phyloP scores from a whole-genome alignment of 2,113 vertebrate genomes.

The Cryptoleucopteryx plumbea region DNA sequence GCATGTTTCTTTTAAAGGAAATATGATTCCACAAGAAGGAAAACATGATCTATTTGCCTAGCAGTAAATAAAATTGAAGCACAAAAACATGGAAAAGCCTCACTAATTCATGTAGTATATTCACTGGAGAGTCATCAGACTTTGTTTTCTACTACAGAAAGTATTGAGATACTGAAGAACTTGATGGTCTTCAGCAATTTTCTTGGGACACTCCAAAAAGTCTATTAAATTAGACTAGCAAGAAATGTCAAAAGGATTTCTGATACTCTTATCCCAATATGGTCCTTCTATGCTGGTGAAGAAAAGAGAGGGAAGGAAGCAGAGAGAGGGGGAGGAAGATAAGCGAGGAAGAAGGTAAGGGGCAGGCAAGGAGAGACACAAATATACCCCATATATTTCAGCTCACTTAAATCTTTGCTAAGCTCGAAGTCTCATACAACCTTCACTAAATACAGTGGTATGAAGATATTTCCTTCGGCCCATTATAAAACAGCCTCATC shows the following conservation, averaged over 20 bases:
- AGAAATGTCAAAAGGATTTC: background rate
- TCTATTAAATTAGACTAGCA: background rate
- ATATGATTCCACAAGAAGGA: background rate
- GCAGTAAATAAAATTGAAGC: background rate
- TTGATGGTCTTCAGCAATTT: background rate
- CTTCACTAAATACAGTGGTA: background rate
- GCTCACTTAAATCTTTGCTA: background rate
- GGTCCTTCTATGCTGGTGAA: background rate
- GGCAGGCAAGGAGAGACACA: background rate
- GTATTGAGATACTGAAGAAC: background rate
- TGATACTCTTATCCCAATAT: background rate
- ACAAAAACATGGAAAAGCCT: background rate
- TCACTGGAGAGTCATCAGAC: background rate
- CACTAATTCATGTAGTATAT: background rate
- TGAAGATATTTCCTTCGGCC: background rate
- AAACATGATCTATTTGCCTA: background rate
- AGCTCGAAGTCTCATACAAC: background rate
- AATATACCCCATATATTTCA: background rate
- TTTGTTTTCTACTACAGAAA: background rate
- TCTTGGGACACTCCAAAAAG: background rate
- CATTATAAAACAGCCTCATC: background rate
- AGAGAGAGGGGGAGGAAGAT: rapidly evolving
- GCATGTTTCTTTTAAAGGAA: background rate
- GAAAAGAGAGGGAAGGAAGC: background rate
- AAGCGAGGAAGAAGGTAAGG: background rate